Percentiles rank a stretch among this genome's conserved stretches.
Conservation (phyloP, 2,888 invertebrate genomes). For the Ctena decussata region DNA sequence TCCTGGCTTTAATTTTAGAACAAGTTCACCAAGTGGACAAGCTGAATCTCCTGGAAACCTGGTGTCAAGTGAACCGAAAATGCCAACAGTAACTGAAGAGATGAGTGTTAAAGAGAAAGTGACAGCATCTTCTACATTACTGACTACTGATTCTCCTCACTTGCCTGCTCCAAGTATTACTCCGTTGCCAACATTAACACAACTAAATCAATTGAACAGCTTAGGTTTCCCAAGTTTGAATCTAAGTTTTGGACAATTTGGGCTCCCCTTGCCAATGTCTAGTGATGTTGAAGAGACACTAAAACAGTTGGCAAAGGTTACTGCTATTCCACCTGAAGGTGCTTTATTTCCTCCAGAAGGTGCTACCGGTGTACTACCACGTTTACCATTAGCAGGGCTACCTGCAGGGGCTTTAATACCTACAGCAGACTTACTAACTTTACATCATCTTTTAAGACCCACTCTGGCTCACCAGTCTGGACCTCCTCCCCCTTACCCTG, state of each 20-base stretch:
- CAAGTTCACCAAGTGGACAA: slow-evolving; percentile 57
- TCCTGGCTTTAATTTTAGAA: slow-evolving; percentile 59
- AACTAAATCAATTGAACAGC: slow-evolving; percentile 49
- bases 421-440: slow-evolving; percentile 36
- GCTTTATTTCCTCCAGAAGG: slow-evolving; percentile 15
- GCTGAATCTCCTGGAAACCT: slow-evolving; percentile 26
- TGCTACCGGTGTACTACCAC: slow-evolving; percentile 13
- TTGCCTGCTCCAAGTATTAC: not conserved
- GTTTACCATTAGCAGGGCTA: not conserved
- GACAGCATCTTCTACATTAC: not conserved
- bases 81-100: not conserved
- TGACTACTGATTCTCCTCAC: not conserved
- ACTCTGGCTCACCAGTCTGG: slow-evolving; percentile 33
- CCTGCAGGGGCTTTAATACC: slow-evolving; percentile 23
- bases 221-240: slow-evolving; percentile 57
- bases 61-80: slow-evolving; percentile 1
- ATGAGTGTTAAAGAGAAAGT: not conserved
- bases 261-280: slow-evolving; percentile 56
- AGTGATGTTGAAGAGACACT: slow-evolving; percentile 67
- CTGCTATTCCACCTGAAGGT: slow-evolving; percentile 54
- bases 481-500: slow-evolving; percentile 63
- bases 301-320: slow-evolving; percentile 56
- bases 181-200: not conserved
- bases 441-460: slow-evolving; percentile 41
- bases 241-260: slow-evolving; percentile 56